These are phyloP conservation scores for Hydropsyche betteni DNA, from an alignment of 2,888 invertebrate species.

Conservation along the genomic window DNA sequence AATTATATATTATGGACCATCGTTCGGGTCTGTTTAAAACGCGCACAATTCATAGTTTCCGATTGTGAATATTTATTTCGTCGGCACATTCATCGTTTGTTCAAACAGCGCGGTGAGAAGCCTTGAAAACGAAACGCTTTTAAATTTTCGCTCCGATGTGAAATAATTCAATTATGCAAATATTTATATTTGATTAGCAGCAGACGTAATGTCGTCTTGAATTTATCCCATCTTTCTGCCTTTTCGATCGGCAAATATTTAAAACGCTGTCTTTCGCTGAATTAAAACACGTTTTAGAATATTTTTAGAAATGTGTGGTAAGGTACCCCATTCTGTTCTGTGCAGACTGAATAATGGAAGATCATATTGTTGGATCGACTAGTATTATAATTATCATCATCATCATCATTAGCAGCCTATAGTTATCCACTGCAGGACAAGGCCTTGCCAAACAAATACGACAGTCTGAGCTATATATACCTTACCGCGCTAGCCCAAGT, in stretches of 20 bases:
- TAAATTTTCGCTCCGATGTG: not conserved
- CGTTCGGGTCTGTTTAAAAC: too few relatives aligned
- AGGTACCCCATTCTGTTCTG: too few relatives aligned
- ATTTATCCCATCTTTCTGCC: not conserved
- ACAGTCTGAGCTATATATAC: too few relatives aligned
- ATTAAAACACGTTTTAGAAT: not conserved
- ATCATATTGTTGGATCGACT: not conserved
- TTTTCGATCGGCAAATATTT: conserved; percentile 17
- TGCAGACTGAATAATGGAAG: not conserved
- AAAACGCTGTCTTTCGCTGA: not conserved
- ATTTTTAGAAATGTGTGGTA: conserved; percentile 17
- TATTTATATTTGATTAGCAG: conserved; percentile 27
- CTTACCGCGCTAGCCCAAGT: too few relatives aligned
- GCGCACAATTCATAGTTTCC: too few relatives aligned
- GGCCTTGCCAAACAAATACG: too few relatives aligned
- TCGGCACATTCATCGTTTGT: too few relatives aligned
- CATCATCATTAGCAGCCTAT: too few relatives aligned
- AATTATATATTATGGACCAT: not conserved
- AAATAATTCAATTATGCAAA: conserved; percentile 23
- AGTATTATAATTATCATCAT: too few relatives aligned
- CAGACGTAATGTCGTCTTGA: conserved; percentile 21
- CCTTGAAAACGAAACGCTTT: conserved; percentile 10
- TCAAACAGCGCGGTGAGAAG: not conserved
- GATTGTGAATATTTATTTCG: too few relatives aligned
- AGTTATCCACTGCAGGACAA: too few relatives aligned